Evolutionary conservation across 2,113 vertebrate genomes (phyloP).

Genomic region (Cranoglanis bouderius): DNA sequence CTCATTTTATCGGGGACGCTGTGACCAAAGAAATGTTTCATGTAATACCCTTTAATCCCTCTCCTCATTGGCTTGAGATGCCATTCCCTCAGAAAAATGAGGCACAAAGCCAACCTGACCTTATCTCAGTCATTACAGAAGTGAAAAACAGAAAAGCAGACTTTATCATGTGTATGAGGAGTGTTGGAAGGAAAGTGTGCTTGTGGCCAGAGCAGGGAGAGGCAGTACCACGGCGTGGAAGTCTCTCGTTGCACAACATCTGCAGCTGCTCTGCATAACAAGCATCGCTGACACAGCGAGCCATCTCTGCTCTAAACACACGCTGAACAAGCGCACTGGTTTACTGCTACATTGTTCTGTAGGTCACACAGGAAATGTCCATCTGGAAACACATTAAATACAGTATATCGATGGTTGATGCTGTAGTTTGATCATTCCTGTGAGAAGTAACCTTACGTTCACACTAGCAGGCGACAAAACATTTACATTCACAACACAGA

Average conservation of each 20-base stretch:
- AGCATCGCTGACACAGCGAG: constrained; percentile 32
- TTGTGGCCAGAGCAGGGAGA: constrained; percentile 45
- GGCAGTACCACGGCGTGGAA: constrained; percentile 54
- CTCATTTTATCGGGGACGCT: constrained; percentile 23
- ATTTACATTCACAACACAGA: no score
- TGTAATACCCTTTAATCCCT: constrained; percentile 28
- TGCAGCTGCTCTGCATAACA: constrained; percentile 52
- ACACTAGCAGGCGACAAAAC: neutral
- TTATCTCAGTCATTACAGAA: constrained; percentile 43
- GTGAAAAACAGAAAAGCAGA: constrained; percentile 35
- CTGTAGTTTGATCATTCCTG: neutral
- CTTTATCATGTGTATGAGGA: constrained; percentile 51
- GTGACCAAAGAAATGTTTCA: constrained; percentile 36
- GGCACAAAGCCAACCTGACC: constrained; percentile 31
- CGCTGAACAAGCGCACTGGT: neutral
- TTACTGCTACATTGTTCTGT: neutral
- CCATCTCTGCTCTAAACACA: constrained; percentile 10
- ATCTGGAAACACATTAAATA: neutral
- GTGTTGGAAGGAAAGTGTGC: constrained; percentile 48
- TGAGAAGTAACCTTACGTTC: neutral
- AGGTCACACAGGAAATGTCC: neutral
- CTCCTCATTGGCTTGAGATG: neutral
- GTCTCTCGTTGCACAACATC: constrained; percentile 52
- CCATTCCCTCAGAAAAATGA: constrained; percentile 4
- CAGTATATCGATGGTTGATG: neutral